Evolutionary conservation across 2,113 vertebrate genomes (phyloP), one percentile per base, ranked within the genome.

Genomic region (Serinus canaria): DNA sequence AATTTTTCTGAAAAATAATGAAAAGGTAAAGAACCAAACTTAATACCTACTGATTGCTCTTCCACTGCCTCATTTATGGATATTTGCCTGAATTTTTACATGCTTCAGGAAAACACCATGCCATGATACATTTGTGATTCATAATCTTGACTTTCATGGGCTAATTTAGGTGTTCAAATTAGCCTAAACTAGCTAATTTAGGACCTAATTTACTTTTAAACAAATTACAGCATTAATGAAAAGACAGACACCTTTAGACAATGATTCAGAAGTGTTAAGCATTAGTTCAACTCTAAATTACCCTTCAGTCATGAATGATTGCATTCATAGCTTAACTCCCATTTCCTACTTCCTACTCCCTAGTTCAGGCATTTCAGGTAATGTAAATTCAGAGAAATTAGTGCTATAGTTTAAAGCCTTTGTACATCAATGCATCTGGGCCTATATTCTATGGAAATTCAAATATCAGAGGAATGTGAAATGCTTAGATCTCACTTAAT

Each of bases 41-140:
- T 27, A 46, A 9, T 39, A 9, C 2, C 35, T 56, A 16, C 14
- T 69, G 15, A 55, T 52, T 43, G 8, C 56, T 11, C 13, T 81
- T 56, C n/a, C 9, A 41, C 5, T 82, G 5, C 49, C 49, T 53
- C 10, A 69, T 35, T 46, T 46, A 41, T 8, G 21, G 17, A 25
- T 86, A 59, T 67, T 59, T 83, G 15, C 4, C 11, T 11, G 39
- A 55, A 33, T 35, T 66, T 80, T 92, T 11, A 22, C 23, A 39
- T 0, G 0, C 60, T 80, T 90, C 30, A 82, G 68, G 55, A 78
- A 77, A 52, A 6, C 18, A 68, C 4, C 2, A 13, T 62, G 15
- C 5, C 20, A 68, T 44, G 4, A 17, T 43, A 49, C 4, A 0
- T 64, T 75, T 59, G n/a, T 60, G 27, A 55, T 47, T 72, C 27